Conservation (phyloP, 2,797 vertebrate genomes). For the Megaceryle alcyon region DNA sequence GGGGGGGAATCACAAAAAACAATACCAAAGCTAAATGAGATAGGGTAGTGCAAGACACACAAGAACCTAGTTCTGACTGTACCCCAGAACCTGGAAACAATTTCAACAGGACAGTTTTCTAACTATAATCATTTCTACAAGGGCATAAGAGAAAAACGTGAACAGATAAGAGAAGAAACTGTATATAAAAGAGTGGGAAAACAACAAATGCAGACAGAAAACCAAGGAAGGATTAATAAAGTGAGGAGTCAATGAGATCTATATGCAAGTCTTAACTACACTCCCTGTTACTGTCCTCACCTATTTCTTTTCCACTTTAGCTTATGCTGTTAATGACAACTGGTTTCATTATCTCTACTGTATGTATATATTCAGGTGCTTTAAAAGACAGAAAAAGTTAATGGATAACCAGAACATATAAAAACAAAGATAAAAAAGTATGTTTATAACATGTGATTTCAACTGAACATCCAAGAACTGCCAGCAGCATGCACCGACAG, state of each 20-base stretch:
- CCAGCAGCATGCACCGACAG: background rate
- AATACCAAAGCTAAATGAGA: background rate
- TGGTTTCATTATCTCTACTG: background rate
- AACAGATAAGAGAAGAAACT: background rate
- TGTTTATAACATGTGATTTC: background rate
- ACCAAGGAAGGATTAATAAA: background rate
- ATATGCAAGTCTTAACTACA: background rate
- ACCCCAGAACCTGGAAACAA: background rate
- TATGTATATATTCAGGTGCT: background rate
- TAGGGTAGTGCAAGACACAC: background rate
- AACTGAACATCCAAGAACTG: background rate
- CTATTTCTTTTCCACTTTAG: background rate
- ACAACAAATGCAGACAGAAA: background rate
- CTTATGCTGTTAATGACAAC: background rate
- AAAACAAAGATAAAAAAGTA: fast-evolving
- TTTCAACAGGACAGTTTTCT: background rate
- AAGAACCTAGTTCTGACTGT: background rate
- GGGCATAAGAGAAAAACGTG: background rate
- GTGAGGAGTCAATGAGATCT: background rate
- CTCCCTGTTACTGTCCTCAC: background rate
- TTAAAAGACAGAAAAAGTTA: background rate
- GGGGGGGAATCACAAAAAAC: background rate
- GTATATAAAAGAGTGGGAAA: background rate
- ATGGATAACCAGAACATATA: background rate
- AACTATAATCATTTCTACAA: background rate